These are phyloP conservation scores for Momotus momota DNA, from an alignment of 2,797 vertebrate genomes.

Conservation along the genomic window DNA sequence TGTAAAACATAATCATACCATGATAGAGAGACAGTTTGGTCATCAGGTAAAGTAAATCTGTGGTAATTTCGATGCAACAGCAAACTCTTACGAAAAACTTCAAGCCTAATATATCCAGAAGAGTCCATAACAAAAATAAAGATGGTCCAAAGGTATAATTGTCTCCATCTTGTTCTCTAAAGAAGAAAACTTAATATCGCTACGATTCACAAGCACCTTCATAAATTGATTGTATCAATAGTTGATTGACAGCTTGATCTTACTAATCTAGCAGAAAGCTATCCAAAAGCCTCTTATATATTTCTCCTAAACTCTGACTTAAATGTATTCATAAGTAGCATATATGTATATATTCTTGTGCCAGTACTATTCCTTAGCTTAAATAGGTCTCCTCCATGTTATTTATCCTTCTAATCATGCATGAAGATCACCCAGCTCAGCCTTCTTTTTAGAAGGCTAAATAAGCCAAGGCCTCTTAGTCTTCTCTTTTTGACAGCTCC, in stretches of 20 bases:
- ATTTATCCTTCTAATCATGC: background rate
- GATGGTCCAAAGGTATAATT: background rate
- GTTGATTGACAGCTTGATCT: background rate
- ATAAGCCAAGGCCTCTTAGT: background rate
- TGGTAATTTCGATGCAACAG: background rate
- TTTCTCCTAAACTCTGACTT: background rate
- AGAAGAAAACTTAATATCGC: background rate
- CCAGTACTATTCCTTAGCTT: background rate
- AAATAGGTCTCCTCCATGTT: background rate
- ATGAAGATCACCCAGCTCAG: background rate
- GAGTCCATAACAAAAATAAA: background rate
- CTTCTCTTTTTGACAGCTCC: background rate
- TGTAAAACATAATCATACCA: background rate
- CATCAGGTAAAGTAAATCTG: background rate
- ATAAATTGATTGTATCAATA: background rate
- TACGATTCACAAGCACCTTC: background rate
- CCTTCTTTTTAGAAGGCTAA: background rate
- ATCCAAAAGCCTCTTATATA: background rate
- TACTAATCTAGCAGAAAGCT: background rate
- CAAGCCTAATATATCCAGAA: background rate
- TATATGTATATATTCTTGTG: background rate
- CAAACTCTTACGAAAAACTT: background rate
- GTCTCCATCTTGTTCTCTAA: background rate
- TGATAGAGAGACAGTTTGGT: background rate
- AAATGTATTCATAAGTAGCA: background rate